Percentiles rank a stretch among this genome's conserved stretches.
Evolutionary conservation across 53 echinoderm and acorn worm genomes (phyloP).

Genomic region (Henricia sp.): DNA sequence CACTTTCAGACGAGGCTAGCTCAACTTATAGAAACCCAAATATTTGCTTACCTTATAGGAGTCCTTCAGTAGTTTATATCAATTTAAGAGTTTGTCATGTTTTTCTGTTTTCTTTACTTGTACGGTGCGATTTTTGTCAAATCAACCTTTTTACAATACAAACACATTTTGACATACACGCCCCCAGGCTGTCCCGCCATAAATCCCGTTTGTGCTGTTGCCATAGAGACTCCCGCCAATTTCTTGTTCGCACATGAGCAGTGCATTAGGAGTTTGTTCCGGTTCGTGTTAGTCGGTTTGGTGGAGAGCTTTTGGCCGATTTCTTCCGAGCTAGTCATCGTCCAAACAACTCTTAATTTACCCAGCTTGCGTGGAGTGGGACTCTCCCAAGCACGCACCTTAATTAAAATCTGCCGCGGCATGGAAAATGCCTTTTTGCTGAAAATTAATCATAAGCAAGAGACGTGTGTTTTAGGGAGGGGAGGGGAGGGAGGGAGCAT

Average conservation of each 20-base stretch:
- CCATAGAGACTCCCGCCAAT: conserved; percentile 27
- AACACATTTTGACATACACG: neutral
- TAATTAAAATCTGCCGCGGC: conserved; percentile 40
- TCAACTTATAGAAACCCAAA: no score
- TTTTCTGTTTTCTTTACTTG: no score
- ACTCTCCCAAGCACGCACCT: conserved; percentile 5
- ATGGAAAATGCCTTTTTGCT: neutral
- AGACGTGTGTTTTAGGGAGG: no score
- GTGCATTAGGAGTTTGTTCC: conserved; percentile 16
- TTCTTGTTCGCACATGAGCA: conserved; percentile 41
- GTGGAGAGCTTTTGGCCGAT: conserved; percentile 31
- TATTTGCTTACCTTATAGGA: no score
- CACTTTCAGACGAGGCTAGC: no score
- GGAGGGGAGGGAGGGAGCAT: no score
- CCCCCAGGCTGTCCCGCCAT: neutral
- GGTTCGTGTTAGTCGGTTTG: conserved; percentile 40
- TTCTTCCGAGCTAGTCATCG: conserved; percentile 1
- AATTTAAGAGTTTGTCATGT: no score
- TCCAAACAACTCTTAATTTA: conserved; percentile 4
- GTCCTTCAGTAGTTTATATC: no score
- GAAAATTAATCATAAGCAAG: conserved; percentile 22
- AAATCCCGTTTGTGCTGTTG: conserved; percentile 24
- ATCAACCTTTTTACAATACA: neutral
- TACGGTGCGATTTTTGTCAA: neutral
- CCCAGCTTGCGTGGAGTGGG: conserved; percentile 54